Evolutionary conservation across 2,797 vertebrate genomes (phyloP).

Genomic region (Mus spretus): DNA sequence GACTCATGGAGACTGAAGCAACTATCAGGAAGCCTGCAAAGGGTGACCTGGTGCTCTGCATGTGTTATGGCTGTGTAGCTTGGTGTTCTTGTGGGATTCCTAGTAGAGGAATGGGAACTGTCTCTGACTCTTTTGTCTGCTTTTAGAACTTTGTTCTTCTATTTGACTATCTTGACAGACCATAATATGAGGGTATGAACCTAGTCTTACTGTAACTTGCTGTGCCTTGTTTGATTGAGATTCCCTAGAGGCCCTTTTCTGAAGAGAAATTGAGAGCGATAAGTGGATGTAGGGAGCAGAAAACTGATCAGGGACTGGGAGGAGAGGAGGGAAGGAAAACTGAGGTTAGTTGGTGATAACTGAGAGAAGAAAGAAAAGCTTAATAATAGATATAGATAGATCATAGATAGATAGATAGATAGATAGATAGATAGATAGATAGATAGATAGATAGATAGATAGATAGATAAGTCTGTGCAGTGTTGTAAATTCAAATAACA

Average conservation of each 20-base stretch:
- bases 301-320: neutral
- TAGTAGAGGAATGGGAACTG: neutral
- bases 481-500: slow-evolving; percentile 14
- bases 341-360: neutral
- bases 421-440: neutral
- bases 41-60: neutral
- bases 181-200: neutral
- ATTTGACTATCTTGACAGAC: neutral
- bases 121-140: neutral
- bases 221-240: neutral
- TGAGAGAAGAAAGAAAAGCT: neutral
- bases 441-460: neutral
- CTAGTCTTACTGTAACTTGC: neutral
- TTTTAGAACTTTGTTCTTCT: neutral
- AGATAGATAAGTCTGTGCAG: neutral
- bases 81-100: neutral
- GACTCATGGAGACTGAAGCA: neutral
- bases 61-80: neutral
- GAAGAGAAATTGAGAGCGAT: neutral
- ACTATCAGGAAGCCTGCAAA: neutral
- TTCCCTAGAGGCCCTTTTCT: neutral
- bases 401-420: neutral
- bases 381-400: neutral
- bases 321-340: neutral
- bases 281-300: neutral